A percentile compares a stretch with the other conserved stretches of the same genome.
These are phyloP conservation scores for Amblyopsis rosae DNA, from an alignment of 2,113 vertebrate species.

Conservation along the genomic window DNA sequence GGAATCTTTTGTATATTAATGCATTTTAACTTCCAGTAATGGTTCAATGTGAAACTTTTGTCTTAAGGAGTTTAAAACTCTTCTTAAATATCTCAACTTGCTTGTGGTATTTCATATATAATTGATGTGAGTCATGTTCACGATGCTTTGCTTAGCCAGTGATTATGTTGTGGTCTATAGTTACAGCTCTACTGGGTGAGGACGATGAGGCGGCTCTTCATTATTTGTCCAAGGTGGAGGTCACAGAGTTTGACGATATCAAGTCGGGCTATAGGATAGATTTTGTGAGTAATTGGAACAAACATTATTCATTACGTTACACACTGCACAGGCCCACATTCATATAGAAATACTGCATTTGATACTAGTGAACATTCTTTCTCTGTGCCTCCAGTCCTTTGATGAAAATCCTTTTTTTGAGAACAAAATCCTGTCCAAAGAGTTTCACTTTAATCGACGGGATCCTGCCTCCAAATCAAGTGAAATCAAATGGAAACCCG, in stretches of 20 bases:
- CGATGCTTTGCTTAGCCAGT: no score
- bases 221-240: constrained; percentile 98
- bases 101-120: no score
- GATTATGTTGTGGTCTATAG: constrained; percentile 58
- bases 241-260: constrained; percentile 99
- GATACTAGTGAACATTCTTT: no score
- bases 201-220: constrained; percentile 98
- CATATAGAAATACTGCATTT: neutral
- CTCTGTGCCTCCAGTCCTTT: constrained; percentile 83
- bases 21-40: no score
- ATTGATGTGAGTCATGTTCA: no score
- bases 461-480: constrained; percentile 98
- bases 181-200: constrained; percentile 97
- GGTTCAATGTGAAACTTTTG: no score
- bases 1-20: no score
- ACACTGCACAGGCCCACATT: neutral
- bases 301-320: neutral
- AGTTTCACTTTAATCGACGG: constrained; percentile 98
- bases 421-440: constrained; percentile 99
- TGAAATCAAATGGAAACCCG: constrained; percentile 99
- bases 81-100: no score
- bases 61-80: no score
- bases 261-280: constrained; percentile 99
- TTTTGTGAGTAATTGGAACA: constrained; percentile 87
- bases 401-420: constrained; percentile 99